Evolutionary conservation across 1,140 invertebrate genomes (phyloP), one percentile per base, ranked within the genome.

Genomic region (Heterodera schachtii): DNA sequence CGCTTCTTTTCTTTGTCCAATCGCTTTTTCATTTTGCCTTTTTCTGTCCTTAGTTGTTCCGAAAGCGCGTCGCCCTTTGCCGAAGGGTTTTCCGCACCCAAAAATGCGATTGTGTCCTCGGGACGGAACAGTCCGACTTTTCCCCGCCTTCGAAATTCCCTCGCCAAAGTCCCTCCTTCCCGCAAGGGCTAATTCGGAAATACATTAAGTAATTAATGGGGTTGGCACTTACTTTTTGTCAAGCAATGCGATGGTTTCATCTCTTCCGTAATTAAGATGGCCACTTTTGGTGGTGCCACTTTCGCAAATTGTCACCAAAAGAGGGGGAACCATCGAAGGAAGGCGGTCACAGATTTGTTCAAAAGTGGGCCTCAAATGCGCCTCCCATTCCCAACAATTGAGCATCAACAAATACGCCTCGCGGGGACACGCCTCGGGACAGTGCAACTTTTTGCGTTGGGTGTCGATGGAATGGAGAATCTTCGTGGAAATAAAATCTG

Each of bases 401-500:
- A 94, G 91, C 96, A 99, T 98, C 13, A 97, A 90, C 7, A 46
- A 92, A 88, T 96, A 98, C 90, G 96, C 96, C 43, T 96, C 95
- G 80, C 94, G 93, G 0, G 97, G 96, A 91, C 97, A 98, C 84
- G 95, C 95, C 85, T 97, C 95, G 0, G 97, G 97, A 84, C 95
- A 93, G 89, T 98, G 96, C 49, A 97, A 91, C 60, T 95, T 92
- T 83, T 90, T 83, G 70, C 88, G 89, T 13, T 97, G 96, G 80
- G 94, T 93, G 91, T 98, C 96, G 76, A 99, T 97, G 1, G 95
- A 94, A 90, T 97, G 95, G 1, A 98, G 91, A 83, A 98, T 98
- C 92, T 99, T 94, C 43, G 85, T 74, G 79, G 70, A 66, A 31
- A 71, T 43, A 6, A 46, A 31, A 52, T 31, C 31, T 31, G 31